Conservation (phyloP, 2,113 vertebrate genomes). For the Clarias macrocephalus region DNA sequence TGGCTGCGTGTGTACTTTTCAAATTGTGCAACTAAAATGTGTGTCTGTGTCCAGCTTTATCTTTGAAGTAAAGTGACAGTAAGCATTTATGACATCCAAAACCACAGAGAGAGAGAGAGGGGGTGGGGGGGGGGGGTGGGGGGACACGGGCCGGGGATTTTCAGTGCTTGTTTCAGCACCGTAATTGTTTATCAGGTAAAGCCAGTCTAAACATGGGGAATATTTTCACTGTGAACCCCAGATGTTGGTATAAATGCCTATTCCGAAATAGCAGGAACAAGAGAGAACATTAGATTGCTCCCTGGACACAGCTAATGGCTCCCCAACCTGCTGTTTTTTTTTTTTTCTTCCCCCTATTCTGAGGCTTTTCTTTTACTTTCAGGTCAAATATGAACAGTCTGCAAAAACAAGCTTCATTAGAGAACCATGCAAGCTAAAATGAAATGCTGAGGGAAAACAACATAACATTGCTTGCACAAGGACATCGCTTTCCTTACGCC, state of each 20-base stretch:
- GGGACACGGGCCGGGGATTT: not conserved
- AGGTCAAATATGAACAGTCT: constrained; percentile 44
- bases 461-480: not conserved
- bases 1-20: not conserved
- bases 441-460: constrained; percentile 21
- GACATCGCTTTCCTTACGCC: not conserved
- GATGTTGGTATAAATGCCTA: constrained; percentile 52
- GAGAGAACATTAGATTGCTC: constrained; percentile 52
- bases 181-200: constrained; percentile 41
- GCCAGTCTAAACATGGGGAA: constrained; percentile 26
- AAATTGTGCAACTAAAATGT: not conserved
- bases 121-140: not conserved
- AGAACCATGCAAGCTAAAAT: constrained; percentile 17
- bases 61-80: not conserved
- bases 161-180: not conserved
- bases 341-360: constrained; percentile 41
- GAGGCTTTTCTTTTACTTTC: constrained; percentile 32
- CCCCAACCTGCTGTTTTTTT: constrained; percentile 53
- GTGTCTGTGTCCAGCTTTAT: not conserved
- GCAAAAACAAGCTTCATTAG: constrained; percentile 45
- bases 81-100: not conserved
- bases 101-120: not conserved
- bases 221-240: constrained; percentile 38
- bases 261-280: constrained; percentile 35
- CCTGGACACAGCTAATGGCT: constrained; percentile 54